Evolutionary conservation across 2,888 invertebrate genomes (phyloP).

Genomic region (Scelioninae gen. 2): DNA sequence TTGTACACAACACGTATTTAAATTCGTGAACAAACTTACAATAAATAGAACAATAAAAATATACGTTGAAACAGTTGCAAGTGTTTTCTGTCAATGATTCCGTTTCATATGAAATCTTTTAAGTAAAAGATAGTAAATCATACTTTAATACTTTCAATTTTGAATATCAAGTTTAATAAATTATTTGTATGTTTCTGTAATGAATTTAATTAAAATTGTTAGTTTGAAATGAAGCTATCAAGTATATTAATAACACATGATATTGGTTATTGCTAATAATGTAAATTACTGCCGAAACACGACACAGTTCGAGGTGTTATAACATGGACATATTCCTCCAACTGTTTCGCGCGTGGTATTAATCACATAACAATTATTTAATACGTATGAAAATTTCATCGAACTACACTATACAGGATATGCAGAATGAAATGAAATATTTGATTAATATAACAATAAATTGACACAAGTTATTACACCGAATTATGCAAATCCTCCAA

Average conservation of each 20-base stretch:
- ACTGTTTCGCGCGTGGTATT: conserved; percentile 2
- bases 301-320: conserved; percentile 8
- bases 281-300: neutral
- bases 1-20: too few relatives aligned
- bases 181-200: too few relatives aligned
- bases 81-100: too few relatives aligned
- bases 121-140: too few relatives aligned
- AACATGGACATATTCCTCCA: neutral
- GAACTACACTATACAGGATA: neutral
- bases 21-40: too few relatives aligned
- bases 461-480: too few relatives aligned
- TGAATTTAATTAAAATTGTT: neutral
- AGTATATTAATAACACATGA: neutral
- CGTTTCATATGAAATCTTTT: too few relatives aligned
- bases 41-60: too few relatives aligned
- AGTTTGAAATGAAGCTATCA: neutral
- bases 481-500: too few relatives aligned
- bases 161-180: too few relatives aligned
- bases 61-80: too few relatives aligned
- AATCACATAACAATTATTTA: conserved; percentile 5
- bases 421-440: neutral
- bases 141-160: too few relatives aligned
- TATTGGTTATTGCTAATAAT: neutral
- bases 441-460: neutral
- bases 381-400: neutral